Evolutionary conservation across 2,888 invertebrate species (phyloP), one percentile per base, ranked within the genome.

Genomic region (Stenoptilia bipunctidactyla): DNA sequence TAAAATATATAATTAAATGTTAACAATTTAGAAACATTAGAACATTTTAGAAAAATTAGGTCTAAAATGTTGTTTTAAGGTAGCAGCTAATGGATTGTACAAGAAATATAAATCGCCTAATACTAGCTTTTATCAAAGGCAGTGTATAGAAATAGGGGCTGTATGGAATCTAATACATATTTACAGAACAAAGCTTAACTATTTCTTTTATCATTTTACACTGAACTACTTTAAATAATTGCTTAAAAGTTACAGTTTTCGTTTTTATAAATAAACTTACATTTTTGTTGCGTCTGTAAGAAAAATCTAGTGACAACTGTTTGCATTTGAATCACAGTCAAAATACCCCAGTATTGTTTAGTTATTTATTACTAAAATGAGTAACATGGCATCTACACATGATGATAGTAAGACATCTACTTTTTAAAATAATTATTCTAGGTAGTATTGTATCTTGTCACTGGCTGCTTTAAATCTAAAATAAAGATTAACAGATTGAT

Each of bases 101-200:
- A 20, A n/a, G n/a, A n/a, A 20, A 20, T 20, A 20, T 20, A 5
- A 20, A 49, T 40, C 52, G 57, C 66, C 68, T 74, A 74, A 64
- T 67, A 65, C 58, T 59, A 62, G 51, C 57, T 61, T 64, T 71
- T 76, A 75, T 67, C 69, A 75, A 75, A 72, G 67, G 30, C 6
- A 20, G 9, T 12, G 30, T 30, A 25, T 25, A 30, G 65, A 69
- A 63, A 66, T 59, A 65, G 70, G 70, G 68, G 74, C 71, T 75
- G 69, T 70, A 61, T 66, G 70, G 70, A 70, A 56, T 68, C 64
- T 76, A 69, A 61, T 55, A 47, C 49, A 57, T 77, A 80, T 82
- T 69, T 82, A 80, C 82, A 80, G 55, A 65, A 65, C 30, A 65
- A 74, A 70, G 72, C 76, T 72, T 72, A 73, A n/a, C n/a, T n/a